Evolutionary conservation across 2,888 invertebrate species (phyloP).

Genomic region (Lithodes maja): DNA sequence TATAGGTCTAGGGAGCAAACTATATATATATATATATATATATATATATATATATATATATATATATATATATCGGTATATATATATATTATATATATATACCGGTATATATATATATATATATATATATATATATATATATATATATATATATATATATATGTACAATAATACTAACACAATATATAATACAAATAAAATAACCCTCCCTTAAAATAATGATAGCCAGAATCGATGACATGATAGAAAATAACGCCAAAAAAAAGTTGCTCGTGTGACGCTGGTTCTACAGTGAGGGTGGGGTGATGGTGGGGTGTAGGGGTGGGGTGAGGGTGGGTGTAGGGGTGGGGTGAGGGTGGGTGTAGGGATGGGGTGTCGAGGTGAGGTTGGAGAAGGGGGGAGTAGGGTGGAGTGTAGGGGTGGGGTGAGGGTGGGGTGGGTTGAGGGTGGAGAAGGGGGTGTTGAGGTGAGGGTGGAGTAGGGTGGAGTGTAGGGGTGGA

Average conservation of each 20-base stretch:
- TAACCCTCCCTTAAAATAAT: too few relatives aligned
- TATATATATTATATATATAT: neutral
- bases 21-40: constrained; percentile 19
- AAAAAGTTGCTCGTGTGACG: too few relatives aligned
- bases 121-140: constrained; percentile 3
- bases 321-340: neutral
- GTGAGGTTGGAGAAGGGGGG: neutral
- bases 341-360: neutral
- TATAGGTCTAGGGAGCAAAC: neutral
- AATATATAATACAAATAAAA: too few relatives aligned
- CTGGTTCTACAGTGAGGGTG: neutral
- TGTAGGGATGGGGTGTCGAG: neutral
- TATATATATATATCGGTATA: constrained; percentile 1
- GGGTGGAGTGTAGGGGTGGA: neutral
- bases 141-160: neutral
- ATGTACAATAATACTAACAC: neutral
- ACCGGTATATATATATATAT: neutral
- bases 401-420: neutral
- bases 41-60: constrained; percentile 25
- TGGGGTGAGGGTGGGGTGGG: neutral
- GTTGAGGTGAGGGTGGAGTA: neutral
- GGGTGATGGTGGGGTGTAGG: neutral
- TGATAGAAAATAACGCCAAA: too few relatives aligned
- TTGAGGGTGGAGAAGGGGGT: neutral
- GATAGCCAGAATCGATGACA: too few relatives aligned